A percentile compares a stretch with the other conserved stretches of the same genome.
These are phyloP conservation scores for Synanthedon vespiformis DNA, from an alignment of 2,888 invertebrate species.

Conservation along the genomic window DNA sequence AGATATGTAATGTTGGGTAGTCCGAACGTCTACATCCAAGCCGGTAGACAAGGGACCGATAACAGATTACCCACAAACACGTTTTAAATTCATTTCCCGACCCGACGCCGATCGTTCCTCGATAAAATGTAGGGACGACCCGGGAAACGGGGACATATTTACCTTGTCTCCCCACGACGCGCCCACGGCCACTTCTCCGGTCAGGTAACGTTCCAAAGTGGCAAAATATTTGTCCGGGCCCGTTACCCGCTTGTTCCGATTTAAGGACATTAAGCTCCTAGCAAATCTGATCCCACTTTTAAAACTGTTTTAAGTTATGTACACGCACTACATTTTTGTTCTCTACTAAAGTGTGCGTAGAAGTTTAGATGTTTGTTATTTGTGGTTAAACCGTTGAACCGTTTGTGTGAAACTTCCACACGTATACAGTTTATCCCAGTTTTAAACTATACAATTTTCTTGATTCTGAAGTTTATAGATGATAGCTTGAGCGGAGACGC, in stretches of 20 bases:
- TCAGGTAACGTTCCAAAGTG: conserved; percentile 65
- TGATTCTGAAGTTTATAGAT: too few species aligned
- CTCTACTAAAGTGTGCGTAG: too few species aligned
- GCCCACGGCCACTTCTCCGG: conserved; percentile 60
- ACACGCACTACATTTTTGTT: too few species aligned
- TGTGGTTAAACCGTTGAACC: too few species aligned
- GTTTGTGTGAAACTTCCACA: too few species aligned
- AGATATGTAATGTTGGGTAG: conserved; percentile 35
- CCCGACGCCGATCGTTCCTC: conserved; percentile 67
- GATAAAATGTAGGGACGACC: conserved; percentile 68
- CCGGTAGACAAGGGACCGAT: conserved; percentile 68
- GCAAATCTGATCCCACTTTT: conserved; percentile 7
- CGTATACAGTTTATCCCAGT: too few species aligned
- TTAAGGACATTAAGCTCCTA: conserved; percentile 49
- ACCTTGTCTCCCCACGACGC: conserved; percentile 61
- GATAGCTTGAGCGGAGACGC: too few species aligned
- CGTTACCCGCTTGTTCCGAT: conserved; percentile 58
- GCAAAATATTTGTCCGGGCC: conserved; percentile 65
- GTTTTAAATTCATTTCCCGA: conserved; percentile 71
- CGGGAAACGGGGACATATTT: conserved; percentile 66
- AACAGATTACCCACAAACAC: conserved; percentile 72
- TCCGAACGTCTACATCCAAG: conserved; percentile 63
- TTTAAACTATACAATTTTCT: too few species aligned
- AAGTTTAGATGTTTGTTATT: too few species aligned
- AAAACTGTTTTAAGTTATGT: background rate